Evolutionary conservation across 2,888 invertebrate species (phyloP).

Genomic region (Athripsodes cinereus): DNA sequence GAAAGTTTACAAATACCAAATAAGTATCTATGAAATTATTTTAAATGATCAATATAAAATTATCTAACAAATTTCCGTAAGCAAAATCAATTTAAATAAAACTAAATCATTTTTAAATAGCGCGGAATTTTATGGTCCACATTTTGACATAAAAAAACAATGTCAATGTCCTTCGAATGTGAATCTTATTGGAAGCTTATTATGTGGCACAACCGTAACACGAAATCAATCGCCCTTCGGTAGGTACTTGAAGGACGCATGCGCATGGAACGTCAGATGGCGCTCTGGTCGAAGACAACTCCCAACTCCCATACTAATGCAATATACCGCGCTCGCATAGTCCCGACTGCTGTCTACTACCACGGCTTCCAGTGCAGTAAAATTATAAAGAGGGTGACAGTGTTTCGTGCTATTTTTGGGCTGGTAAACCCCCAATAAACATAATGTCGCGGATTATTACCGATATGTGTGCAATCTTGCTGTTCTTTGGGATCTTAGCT

Average conservation of each 20-base stretch:
- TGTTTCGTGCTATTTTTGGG: conserved; percentile 19
- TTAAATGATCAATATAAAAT: too few species aligned
- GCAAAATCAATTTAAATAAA: too few species aligned
- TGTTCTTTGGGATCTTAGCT: conserved; percentile 53
- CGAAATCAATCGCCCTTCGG: conserved; percentile 13
- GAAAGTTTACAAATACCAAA: too few species aligned
- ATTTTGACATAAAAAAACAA: neutral
- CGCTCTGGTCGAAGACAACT: conserved; percentile 21
- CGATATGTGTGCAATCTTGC: conserved; percentile 54
- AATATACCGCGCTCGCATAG: neutral
- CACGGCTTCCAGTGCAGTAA: conserved; percentile 22
- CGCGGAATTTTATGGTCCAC: too few species aligned
- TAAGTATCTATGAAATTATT: too few species aligned
- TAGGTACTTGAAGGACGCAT: conserved; percentile 15
- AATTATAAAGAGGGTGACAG: conserved; percentile 20
- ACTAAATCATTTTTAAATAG: too few species aligned
- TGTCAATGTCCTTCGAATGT: neutral
- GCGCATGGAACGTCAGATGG: conserved; percentile 21
- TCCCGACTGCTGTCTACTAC: conserved; percentile 12
- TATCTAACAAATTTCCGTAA: too few species aligned
- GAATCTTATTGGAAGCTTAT: neutral
- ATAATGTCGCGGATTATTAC: conserved; percentile 57
- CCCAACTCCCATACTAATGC: conserved; percentile 19
- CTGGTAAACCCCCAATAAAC: conserved; percentile 35
- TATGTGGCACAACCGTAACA: neutral